These are phyloP conservation scores for Sinodicranocentrus sp. DNA, from an alignment of 2,888 invertebrate genomes.

Conservation along the genomic window DNA sequence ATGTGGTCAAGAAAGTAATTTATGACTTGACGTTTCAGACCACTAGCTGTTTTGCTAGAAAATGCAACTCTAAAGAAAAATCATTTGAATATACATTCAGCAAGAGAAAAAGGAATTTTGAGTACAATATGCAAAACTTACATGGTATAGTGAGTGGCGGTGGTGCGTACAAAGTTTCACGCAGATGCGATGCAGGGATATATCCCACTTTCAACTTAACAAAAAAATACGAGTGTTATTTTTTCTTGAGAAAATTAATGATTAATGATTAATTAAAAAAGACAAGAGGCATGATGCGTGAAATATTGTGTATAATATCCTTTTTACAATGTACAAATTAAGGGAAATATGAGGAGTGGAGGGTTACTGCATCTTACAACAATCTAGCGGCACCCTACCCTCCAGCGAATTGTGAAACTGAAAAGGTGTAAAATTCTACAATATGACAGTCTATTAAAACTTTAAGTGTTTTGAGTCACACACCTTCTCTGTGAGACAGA, in stretches of 20 bases:
- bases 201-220: not conserved
- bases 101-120: not conserved
- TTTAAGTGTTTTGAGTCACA: not conserved
- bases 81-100: not conserved
- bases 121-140: no score
- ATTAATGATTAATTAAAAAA: constrained; percentile 52
- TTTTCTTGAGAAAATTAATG: constrained; percentile 33
- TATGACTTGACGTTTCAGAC: constrained; percentile 57
- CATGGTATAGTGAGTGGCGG: no score
- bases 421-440: constrained; percentile 25
- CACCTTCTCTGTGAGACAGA: not conserved
- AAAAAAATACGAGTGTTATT: no score
- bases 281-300: constrained; percentile 45
- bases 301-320: constrained; percentile 10
- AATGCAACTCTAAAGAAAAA: constrained; percentile 30
- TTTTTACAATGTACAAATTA: not conserved
- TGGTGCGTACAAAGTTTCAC: not conserved
- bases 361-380: no score
- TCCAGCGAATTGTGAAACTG: constrained; percentile 47
- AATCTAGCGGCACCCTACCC: constrained; percentile 38
- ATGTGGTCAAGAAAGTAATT: constrained; percentile 56
- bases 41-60: constrained; percentile 32
- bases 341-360: not conserved
- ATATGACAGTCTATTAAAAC: constrained; percentile 7
- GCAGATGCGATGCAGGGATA: not conserved